Evolutionary conservation across 2,888 invertebrate species (phyloP).

Genomic region (Conchocele bisecta): DNA sequence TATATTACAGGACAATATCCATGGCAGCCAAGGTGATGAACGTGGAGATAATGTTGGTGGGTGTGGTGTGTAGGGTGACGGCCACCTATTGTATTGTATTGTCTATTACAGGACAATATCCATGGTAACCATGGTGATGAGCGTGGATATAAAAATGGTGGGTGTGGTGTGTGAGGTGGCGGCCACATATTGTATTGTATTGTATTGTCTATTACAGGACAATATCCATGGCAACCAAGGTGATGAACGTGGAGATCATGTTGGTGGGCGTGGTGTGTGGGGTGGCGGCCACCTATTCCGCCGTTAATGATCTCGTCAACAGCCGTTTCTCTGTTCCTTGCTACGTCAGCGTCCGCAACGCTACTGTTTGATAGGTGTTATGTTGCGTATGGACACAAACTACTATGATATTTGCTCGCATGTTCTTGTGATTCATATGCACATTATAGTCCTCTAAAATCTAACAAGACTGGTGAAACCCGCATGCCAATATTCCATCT

Average conservation of each 20-base stretch:
- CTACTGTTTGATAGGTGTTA: no score
- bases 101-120: no score
- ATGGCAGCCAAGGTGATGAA: no score
- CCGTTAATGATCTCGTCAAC: slow-evolving; percentile 81
- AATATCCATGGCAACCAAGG: no score
- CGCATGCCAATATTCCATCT: no score
- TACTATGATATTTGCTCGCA: no score
- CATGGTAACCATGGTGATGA: slow-evolving; percentile 85
- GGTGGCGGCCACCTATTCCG: slow-evolving; percentile 86
- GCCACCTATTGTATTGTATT: slow-evolving; percentile 87
- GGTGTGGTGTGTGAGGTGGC: slow-evolving; percentile 86
- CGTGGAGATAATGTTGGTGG: slow-evolving; percentile 86
- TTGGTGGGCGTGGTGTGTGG: slow-evolving; percentile 86
- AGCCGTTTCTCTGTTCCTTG: slow-evolving; percentile 76
- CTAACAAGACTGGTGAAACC: no score
- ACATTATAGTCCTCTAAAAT: no score
- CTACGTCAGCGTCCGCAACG: slow-evolving; percentile 61
- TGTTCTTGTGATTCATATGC: no score
- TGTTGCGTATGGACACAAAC: no score
- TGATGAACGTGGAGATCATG: slow-evolving; percentile 86
- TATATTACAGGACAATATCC: no score
- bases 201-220: no score
- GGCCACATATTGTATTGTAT: slow-evolving; percentile 87
- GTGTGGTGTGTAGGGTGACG: slow-evolving; percentile 86
- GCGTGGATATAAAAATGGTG: slow-evolving; percentile 85